Conservation (phyloP, 2,797 vertebrate species). For the Amniataba percoides region DNA sequence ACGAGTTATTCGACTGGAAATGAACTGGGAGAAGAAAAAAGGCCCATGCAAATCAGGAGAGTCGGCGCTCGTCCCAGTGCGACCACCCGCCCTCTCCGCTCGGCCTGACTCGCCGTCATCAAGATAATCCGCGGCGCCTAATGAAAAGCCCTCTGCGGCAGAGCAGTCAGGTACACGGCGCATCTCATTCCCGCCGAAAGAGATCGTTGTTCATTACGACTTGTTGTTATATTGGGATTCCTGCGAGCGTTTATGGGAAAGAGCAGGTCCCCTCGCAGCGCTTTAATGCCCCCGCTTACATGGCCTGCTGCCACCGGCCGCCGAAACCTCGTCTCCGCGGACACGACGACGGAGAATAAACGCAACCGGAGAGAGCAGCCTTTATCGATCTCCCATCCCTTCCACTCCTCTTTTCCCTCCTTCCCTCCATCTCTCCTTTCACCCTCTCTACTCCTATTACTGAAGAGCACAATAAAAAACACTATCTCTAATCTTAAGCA, state of each 20-base stretch:
- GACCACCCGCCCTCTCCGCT: conserved; percentile 42
- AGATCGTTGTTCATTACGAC: conserved; percentile 42
- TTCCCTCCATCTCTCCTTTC: conserved; percentile 62
- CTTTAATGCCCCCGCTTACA: conserved; percentile 59
- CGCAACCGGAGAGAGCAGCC: conserved; percentile 60
- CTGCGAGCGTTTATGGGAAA: conserved; percentile 51
- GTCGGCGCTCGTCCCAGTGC: conserved; percentile 59
- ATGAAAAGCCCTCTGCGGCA: conserved; percentile 47
- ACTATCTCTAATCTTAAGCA: conserved; percentile 79
- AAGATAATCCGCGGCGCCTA: conserved; percentile 20
- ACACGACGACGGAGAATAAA: conserved; percentile 62
- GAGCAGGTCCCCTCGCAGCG: conserved; percentile 57
- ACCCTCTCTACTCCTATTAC: conserved; percentile 75
- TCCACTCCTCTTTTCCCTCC: conserved; percentile 55
- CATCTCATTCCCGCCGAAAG: conserved; percentile 32
- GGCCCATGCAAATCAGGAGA: conserved; percentile 64
- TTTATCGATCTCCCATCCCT: conserved; percentile 75
- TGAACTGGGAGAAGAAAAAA: conserved; percentile 67
- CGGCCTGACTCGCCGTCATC: conserved; percentile 22
- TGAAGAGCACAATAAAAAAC: conserved; percentile 76
- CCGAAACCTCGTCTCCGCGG: conserved; percentile 64
- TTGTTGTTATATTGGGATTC: conserved; percentile 29
- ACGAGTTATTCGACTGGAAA: conserved; percentile 80
- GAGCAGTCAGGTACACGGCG: conserved; percentile 39
- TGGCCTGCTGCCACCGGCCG: conserved; percentile 52